Conservation (phyloP, 2,797 vertebrate species). For the Miichthys miiuy region DNA sequence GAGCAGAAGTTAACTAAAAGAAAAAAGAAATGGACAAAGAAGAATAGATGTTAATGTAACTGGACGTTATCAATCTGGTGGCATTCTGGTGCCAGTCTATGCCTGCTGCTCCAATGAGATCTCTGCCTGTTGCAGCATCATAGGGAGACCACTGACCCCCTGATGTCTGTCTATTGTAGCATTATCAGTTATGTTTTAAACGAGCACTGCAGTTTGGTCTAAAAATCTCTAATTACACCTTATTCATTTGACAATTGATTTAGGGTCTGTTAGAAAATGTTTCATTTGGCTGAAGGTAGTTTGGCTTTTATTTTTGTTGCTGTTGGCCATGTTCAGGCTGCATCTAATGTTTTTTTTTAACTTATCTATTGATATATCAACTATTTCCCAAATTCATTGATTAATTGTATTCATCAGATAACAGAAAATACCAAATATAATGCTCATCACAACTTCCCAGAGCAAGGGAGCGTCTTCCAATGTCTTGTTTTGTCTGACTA, state of each 20-base stretch:
- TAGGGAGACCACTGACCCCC: background rate
- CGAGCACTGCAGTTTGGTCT: background rate
- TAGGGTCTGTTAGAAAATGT: background rate
- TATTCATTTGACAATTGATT: background rate
- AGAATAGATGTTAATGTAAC: constrained; percentile 55
- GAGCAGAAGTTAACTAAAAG: constrained; percentile 77
- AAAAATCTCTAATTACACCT: background rate
- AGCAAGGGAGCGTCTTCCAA: background rate
- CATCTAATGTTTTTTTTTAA: too few species aligned
- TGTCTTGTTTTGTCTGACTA: background rate
- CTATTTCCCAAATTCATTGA: background rate
- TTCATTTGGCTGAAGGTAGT: background rate
- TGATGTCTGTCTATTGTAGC: background rate
- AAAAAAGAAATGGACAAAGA: constrained; percentile 32
- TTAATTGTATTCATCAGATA: background rate
- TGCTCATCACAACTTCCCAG: background rate
- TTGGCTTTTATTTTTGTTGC: background rate
- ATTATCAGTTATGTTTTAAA: background rate
- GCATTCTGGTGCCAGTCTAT: constrained; percentile 59
- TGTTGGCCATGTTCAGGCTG: background rate
- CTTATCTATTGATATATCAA: background rate
- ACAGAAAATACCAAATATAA: background rate
- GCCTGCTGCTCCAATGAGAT: constrained; percentile 56
- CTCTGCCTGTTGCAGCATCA: constrained; percentile 10
- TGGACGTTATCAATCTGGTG: constrained; percentile 77